These are phyloP conservation scores for Rostratula benghalensis DNA, from an alignment of 2,113 vertebrate genomes.

Conservation along the genomic window DNA sequence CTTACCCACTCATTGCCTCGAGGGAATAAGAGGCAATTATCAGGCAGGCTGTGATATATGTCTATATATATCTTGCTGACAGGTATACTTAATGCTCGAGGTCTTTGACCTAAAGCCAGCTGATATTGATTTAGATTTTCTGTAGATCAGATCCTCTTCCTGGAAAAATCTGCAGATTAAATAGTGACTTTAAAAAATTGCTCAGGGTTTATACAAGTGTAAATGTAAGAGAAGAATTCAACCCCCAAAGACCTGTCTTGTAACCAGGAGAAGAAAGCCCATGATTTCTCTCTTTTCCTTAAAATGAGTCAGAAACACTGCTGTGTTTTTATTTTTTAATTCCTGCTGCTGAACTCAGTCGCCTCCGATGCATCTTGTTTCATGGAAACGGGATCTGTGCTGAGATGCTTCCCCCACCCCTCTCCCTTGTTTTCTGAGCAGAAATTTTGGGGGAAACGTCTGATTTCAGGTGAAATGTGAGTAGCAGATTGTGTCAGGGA, in stretches of 20 bases:
- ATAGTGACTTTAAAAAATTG: neutral
- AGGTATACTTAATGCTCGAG: neutral
- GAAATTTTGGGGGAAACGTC: neutral
- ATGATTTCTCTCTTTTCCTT: neutral
- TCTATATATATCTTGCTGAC: neutral
- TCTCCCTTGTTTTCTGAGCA: neutral
- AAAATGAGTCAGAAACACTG: neutral
- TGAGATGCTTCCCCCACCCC: neutral
- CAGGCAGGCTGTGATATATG: neutral
- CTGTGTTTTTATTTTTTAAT: neutral
- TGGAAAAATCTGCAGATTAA: neutral
- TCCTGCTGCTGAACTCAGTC: neutral
- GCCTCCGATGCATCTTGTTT: neutral
- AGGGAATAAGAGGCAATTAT: neutral
- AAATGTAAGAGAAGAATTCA: neutral
- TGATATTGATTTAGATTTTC: neutral
- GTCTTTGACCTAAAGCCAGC: neutral
- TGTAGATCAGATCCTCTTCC: neutral
- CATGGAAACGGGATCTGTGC: neutral
- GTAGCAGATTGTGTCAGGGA: neutral
- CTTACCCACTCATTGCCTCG: neutral
- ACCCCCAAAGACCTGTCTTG: neutral
- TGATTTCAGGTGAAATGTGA: fast-evolving
- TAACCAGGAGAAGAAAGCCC: neutral
- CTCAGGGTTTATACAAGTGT: neutral